Conservation (phyloP, 2,888 invertebrate genomes). For the Diaperis boleti region DNA sequence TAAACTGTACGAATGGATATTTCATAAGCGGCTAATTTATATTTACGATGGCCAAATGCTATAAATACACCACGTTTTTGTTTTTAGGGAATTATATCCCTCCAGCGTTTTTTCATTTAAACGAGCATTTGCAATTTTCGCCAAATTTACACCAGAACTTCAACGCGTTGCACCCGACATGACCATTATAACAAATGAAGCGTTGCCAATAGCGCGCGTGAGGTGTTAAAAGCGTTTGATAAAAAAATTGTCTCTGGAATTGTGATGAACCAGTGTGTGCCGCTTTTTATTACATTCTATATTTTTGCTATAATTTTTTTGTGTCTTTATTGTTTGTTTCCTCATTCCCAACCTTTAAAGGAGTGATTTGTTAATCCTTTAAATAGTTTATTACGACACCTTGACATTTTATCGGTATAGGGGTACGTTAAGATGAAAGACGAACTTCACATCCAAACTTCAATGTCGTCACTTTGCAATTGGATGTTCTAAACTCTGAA, state of each 20-base stretch:
- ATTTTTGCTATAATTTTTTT: no score
- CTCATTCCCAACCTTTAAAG: no score
- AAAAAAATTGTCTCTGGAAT: no score
- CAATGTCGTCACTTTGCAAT: not conserved
- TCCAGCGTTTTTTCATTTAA: constrained; percentile 27
- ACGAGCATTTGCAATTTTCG: constrained; percentile 3
- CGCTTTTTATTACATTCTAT: no score
- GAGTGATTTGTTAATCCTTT: no score
- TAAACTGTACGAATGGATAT: constrained; percentile 36
- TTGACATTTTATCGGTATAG: no score
- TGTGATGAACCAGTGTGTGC: no score
- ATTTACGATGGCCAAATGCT: constrained; percentile 20
- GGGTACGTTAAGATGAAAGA: constrained; percentile 5
- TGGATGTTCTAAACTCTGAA: constrained; percentile 23
- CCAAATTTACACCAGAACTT: constrained; percentile 1
- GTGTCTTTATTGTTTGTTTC: no score
- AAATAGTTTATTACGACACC: no score
- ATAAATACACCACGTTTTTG: constrained; percentile 30
- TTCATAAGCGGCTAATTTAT: constrained; percentile 36
- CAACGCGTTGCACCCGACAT: not conserved
- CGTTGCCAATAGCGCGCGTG: no score
- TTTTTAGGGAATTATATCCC: constrained; percentile 22
- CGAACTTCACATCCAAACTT: not conserved
- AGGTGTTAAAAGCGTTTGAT: no score
- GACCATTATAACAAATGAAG: not conserved